phyloP scores from a whole-genome alignment of 2,888 invertebrate species.

The Chloroclysta siterata region DNA sequence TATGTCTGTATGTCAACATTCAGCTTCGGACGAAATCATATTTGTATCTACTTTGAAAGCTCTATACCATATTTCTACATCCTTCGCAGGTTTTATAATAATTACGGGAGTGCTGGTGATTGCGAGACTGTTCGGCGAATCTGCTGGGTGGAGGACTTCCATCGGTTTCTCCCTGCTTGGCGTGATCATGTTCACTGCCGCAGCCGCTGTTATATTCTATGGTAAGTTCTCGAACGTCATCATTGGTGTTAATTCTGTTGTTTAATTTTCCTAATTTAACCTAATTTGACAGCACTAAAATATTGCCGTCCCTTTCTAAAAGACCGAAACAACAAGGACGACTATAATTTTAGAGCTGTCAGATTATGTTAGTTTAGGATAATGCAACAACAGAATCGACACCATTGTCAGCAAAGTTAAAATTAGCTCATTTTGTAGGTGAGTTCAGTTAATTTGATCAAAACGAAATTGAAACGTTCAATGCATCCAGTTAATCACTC shows the following conservation, averaged over 20 bases:
- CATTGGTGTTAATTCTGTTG: no score
- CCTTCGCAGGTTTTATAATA: conserved; percentile 84
- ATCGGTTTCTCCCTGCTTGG: conserved; percentile 86
- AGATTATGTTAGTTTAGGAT: no score
- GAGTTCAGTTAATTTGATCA: neutral
- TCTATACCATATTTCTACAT: no score
- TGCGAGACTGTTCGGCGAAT: conserved; percentile 86
- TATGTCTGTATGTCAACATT: no score
- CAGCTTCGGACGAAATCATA: no score
- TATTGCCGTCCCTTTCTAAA: no score
- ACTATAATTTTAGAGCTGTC: no score
- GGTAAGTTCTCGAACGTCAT: conserved; percentile 57
- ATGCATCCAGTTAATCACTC: neutral
- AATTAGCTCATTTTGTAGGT: no score
- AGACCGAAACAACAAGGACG: no score
- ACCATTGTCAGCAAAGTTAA: neutral
- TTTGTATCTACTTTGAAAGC: neutral
- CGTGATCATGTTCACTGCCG: conserved; percentile 86
- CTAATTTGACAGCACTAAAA: no score
- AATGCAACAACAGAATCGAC: no score
- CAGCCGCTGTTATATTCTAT: conserved; percentile 87
- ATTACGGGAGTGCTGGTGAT: conserved; percentile 87
- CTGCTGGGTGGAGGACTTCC: conserved; percentile 86
- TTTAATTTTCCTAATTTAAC: no score
- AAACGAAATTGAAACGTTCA: neutral